Base-by-base conservation (phyloP, 2,797 vertebrate genomes). In the Emydoidea blandingii region DNA sequence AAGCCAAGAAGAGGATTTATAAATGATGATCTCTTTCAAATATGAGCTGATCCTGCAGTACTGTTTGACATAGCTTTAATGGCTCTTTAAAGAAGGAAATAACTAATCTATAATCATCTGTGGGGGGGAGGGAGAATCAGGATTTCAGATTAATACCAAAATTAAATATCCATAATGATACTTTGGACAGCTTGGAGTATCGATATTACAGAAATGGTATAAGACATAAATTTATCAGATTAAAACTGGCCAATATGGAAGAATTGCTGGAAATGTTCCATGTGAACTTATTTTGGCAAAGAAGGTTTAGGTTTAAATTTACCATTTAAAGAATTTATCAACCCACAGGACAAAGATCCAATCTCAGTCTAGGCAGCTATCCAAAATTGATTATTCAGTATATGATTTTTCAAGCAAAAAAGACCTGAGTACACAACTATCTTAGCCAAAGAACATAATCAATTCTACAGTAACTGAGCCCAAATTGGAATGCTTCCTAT, bases 261-360 rank as follows among this genome's bases (percentile, higher is more conserved):
- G 34, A 92, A 50, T 83, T 89, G 21, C 79, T 92, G 92, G 87
- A 94, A 41, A 57, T 78, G 12, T 81, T 93, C 72, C 85, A 81
- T 37, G 29, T 23, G 44, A 90, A 12, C 41, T 49, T 86, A 37
- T 54, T 89, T 95, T 91, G 92, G 76, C 68, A 47, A 19, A 49
- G 89, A 59, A 92, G 19, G 86, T 92, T 92, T 94, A 87, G 91
- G 92, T 87, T n/a, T n/a, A n/a, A n/a, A 23, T 83, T 96, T 95
- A 89, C 94, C 92, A 94, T 96, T 96, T 97, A 93, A 97, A 97
- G 96, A 49, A 85, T 96, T 96, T 14, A 41, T 72, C 91, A 56
- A 91, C 62, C 76, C 59, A 37, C 85, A 95, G 90, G 76, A 96
- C 90, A 92, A 57, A 91, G 76, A 88, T 19, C 87, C 83, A 94